phyloP scores from a whole-genome alignment of 2,888 invertebrate species.

The Stratiomys singularior region DNA sequence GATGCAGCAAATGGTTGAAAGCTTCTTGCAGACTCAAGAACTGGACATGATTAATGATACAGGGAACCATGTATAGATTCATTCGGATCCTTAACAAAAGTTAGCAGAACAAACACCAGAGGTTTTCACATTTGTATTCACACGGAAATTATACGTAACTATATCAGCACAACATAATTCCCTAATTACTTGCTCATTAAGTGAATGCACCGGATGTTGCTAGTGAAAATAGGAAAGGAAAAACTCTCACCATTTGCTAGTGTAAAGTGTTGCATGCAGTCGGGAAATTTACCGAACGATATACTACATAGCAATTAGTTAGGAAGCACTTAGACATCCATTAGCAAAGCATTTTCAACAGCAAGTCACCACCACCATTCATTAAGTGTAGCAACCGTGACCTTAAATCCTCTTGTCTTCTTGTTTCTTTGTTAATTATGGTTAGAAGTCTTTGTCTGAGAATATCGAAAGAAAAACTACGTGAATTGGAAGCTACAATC shows the following conservation, averaged over 20 bases:
- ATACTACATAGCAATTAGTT: slow-evolving; percentile 34
- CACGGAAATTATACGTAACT: slow-evolving; percentile 25
- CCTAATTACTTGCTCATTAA: slow-evolving; percentile 43
- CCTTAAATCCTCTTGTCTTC: slow-evolving; percentile 13
- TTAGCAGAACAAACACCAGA: neutral
- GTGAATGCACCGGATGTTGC: slow-evolving; percentile 42
- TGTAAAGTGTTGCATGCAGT: slow-evolving; percentile 33
- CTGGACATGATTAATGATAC: slow-evolving; percentile 32
- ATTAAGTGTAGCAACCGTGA: slow-evolving; percentile 19
- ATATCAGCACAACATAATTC: slow-evolving; percentile 40
- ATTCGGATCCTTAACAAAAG: neutral
- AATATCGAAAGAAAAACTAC: too few species aligned
- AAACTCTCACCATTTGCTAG: slow-evolving; percentile 24
- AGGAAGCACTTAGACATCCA: slow-evolving; percentile 38
- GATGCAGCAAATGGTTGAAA: neutral
- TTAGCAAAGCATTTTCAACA: slow-evolving; percentile 36
- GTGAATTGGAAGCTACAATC: too few species aligned
- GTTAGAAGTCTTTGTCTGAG: too few species aligned
- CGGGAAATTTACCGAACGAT: slow-evolving; percentile 6
- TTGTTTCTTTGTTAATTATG: too few species aligned
- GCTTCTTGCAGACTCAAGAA: neutral
- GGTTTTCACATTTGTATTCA: neutral
- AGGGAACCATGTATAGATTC: neutral
- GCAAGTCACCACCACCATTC: slow-evolving; percentile 21
- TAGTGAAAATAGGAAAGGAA: slow-evolving; percentile 11